These are phyloP conservation scores for Proisotoma minuta DNA, from an alignment of 2,888 invertebrate species.

Conservation along the genomic window DNA sequence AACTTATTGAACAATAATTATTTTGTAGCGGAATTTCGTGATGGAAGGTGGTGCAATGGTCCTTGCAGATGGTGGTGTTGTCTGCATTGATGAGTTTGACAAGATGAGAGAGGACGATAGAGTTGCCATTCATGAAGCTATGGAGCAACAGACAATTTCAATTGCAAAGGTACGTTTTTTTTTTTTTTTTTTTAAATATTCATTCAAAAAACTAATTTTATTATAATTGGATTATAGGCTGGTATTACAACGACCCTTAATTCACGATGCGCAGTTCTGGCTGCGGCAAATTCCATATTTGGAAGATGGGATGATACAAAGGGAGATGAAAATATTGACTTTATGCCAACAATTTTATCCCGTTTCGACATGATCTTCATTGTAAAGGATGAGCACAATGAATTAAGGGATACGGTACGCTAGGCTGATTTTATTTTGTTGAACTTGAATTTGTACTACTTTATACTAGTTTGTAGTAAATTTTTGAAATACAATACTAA, in stretches of 20 bases:
- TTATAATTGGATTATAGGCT: slow-evolving; percentile 58
- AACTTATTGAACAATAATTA: neutral
- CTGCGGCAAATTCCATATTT: slow-evolving; percentile 97
- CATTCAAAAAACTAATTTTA: neutral
- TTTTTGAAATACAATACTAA: neutral
- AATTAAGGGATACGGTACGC: slow-evolving; percentile 75
- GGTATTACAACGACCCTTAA: slow-evolving; percentile 98
- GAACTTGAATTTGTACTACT: neutral
- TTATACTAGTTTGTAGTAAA: neutral
- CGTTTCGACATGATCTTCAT: slow-evolving; percentile 99
- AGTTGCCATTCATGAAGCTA: slow-evolving; percentile 99
- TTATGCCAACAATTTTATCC: slow-evolving; percentile 99
- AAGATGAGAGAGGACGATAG: slow-evolving; percentile 99
- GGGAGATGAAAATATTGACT: slow-evolving; percentile 96
- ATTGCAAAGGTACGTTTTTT: slow-evolving; percentile 74
- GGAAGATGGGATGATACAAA: slow-evolving; percentile 99
- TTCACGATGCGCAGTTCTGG: slow-evolving; percentile 96
- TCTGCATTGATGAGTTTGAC: slow-evolving; percentile 99
- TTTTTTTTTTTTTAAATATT: neutral
- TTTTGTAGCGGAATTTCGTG: slow-evolving; percentile 77
- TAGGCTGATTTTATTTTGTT: slow-evolving; percentile 1
- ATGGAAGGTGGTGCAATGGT: slow-evolving; percentile 99
- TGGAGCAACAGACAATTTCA: slow-evolving; percentile 99
- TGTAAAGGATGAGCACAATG: slow-evolving; percentile 93
- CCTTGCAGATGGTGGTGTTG: slow-evolving; percentile 96